Conservation (phyloP, 2,888 invertebrate genomes). For the Gymnosoma rotundatum region DNA sequence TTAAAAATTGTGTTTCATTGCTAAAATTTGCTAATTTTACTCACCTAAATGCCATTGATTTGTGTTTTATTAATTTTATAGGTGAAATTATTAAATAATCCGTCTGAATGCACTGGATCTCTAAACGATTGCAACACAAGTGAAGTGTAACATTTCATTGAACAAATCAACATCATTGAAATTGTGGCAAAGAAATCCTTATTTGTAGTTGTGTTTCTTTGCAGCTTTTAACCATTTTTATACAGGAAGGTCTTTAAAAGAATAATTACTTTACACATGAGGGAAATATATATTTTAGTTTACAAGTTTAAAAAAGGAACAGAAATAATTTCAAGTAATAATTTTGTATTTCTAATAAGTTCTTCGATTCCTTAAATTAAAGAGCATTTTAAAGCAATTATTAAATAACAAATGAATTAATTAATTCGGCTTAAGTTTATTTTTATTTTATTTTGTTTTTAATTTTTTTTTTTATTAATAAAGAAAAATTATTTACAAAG, state of each 20-base stretch:
- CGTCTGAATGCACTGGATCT: slow-evolving; percentile 60
- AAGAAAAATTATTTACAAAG: too few relatives aligned
- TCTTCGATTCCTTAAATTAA: too few relatives aligned
- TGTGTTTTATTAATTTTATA: not conserved
- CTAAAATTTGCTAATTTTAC: not conserved
- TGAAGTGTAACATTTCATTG: slow-evolving; percentile 60
- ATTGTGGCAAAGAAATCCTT: slow-evolving; percentile 54
- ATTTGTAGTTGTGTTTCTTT: slow-evolving; percentile 22
- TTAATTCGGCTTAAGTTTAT: too few relatives aligned
- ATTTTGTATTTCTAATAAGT: too few relatives aligned
- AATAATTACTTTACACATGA: not conserved
- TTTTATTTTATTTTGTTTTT: too few relatives aligned
- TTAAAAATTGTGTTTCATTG: not conserved
- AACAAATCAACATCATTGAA: slow-evolving; percentile 56
- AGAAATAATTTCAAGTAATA: too few relatives aligned
- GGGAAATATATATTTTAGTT: too few relatives aligned
- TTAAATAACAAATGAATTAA: too few relatives aligned
- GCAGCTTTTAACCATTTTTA: slow-evolving; percentile 4
- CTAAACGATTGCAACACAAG: slow-evolving; percentile 68
- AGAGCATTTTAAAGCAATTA: too few relatives aligned
- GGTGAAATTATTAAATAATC: slow-evolving; percentile 27
- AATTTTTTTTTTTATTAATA: too few relatives aligned
- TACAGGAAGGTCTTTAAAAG: slow-evolving; percentile 38
- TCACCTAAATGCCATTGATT: slow-evolving; percentile 64
- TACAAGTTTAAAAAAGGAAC: too few relatives aligned